A percentile compares a stretch with the other conserved stretches of the same genome.
Evolutionary conservation across 2,797 vertebrate species (phyloP).

Genomic region (Hemitrygon akajei): DNA sequence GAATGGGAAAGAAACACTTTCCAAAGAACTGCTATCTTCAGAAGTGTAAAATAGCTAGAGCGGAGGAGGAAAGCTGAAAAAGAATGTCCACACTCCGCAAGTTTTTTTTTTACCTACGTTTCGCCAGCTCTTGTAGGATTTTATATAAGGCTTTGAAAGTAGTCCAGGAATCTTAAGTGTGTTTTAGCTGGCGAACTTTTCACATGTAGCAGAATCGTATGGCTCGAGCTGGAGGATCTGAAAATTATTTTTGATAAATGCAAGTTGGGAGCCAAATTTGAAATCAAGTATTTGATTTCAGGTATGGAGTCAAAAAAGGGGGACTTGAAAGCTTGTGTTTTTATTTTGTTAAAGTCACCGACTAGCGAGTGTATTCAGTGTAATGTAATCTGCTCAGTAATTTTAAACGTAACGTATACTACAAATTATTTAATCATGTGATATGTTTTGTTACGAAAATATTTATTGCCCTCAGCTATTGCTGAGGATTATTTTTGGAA

Average conservation of each 20-base stretch:
- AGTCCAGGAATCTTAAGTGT: neutral
- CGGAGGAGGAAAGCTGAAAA: constrained; percentile 89
- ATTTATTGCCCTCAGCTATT: neutral
- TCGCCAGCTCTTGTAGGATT: constrained; percentile 39
- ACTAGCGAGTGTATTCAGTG: neutral
- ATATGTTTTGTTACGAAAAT: neutral
- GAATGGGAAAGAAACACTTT: constrained; percentile 82
- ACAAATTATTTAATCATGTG: neutral
- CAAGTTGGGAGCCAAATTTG: constrained; percentile 21
- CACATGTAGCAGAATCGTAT: constrained; percentile 2
- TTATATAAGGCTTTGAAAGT: constrained; percentile 40
- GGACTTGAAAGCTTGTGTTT: neutral
- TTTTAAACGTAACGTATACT: neutral
- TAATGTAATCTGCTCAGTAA: neutral
- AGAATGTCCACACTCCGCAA: constrained; percentile 75
- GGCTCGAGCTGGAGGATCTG: neutral
- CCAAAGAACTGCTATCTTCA: constrained; percentile 66
- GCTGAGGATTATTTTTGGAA: neutral
- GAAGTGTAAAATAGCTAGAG: constrained; percentile 76
- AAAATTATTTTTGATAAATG: neutral
- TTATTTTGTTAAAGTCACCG: neutral
- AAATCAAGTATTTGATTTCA: constrained; percentile 28
- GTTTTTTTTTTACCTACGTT: constrained; percentile 65
- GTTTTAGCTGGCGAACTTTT: neutral
- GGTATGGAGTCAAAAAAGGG: neutral